Base-by-base conservation (phyloP, 1,140 invertebrate species). In the Helicoverpa armigera region DNA sequence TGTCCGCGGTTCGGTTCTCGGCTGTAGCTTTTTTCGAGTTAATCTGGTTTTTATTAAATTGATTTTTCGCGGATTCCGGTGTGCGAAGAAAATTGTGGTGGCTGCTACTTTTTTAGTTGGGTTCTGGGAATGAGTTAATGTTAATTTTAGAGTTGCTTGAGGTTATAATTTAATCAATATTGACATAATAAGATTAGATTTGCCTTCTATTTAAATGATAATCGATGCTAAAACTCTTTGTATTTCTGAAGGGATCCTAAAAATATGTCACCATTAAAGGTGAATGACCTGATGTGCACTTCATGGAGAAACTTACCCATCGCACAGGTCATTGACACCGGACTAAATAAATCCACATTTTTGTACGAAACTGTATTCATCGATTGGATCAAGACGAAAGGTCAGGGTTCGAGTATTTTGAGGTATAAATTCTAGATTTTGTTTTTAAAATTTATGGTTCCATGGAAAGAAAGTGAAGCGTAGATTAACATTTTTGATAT, bases 11-110 rank as follows among this genome's bases (percentile, higher is more conserved):
- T 76, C 73, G 48, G 58, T 76, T 50, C 73, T 29, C 72, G 73
- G 23, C 50, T 63, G 73, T 18, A 29, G 18, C 43, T 76, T 61
- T 75, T 76, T 63, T 50, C 35, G 50, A 72, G 14, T 76, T 73
- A 76, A 76, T 76, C 56, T 76, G 56, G 43, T 61, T 63, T 63
- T 60, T 63, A 76, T 76, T 76, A 61, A 76, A 76, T 76, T 76
- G 56, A 76, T 76, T 76, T 76, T 53, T 63, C 72, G 29, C 54
- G 54, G 56, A 48, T 58, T 76, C 13, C 31, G 35, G 16, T n/a
- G 73, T 76, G 43, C 12, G 35, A 63, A 61, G 16, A 43, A 69
- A 69, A 69, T 69, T 50, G 43, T 69, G 14, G 43, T 5, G 31
- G 43, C 43, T 43, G 48, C 11, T 69, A 69, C 43, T 69, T 18